Base-by-base conservation (phyloP, 1,140 invertebrate genomes). In the Drosophila dunni region DNA sequence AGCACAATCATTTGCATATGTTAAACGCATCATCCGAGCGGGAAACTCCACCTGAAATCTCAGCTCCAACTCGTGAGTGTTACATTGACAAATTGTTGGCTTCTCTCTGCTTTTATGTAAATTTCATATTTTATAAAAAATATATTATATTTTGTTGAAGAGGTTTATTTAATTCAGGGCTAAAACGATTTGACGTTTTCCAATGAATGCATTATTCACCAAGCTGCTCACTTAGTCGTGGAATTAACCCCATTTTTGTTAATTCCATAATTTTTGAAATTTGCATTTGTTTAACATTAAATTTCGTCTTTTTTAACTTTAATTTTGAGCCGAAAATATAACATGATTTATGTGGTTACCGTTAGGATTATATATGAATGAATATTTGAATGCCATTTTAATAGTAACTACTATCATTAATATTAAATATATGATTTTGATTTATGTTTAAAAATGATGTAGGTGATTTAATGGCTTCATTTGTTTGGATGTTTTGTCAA, bases 21-120 rank as follows among this genome's bases (percentile, higher is more conserved):
- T 38, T 61, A 54, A 38, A n/a, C 53, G 57, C 72, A 70, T 68
- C 72, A 70, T 68, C 72, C 36, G 48, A 20, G 17, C 5, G 17
- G 13, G 9, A 13, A 8, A 17, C 44, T 9, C 44, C 29, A 33
- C 33, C 33, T 53, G 33, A 7, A 34, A 44, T 15, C n/a, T 48
- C 57, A 36, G 50, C 36, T 69, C 46, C 44, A 36, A 54, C 46
- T 54, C 69, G 67, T 66, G 77, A 79, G 83, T 68, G 83, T 83
- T 83, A 78, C 63, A 78, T 79, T 88, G 84, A 88, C 84, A 88
- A 88, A 88, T 88, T 74, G 77, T 46, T 62, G 67, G 42, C 66
- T 44, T 67, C 77, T 51, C 64, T 75, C 51, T 6, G 78, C 60
- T 67, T 79, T 88, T 89, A 88, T 88, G 84, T 73, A 79, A 88